Evolutionary conservation across 2,888 invertebrate species (phyloP).

Genomic region (Pristionchus mayeri): DNA sequence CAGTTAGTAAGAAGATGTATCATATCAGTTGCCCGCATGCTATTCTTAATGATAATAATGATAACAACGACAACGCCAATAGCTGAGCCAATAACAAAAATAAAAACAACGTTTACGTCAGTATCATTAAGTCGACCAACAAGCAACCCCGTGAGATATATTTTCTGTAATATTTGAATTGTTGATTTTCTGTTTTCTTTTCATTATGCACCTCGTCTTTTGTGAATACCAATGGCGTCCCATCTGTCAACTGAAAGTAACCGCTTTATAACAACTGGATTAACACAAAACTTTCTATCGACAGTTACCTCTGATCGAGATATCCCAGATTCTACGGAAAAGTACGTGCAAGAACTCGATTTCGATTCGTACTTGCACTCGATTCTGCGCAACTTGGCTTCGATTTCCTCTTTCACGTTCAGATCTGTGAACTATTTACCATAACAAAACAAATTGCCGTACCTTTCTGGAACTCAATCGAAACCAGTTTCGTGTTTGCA

Average conservation of each 20-base stretch:
- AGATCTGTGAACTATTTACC: neutral
- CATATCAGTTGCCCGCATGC: too few relatives aligned
- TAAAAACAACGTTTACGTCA: too few relatives aligned
- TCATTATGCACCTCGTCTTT: neutral
- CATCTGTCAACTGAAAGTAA: neutral
- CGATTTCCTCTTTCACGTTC: neutral
- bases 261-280: neutral
- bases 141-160: neutral
- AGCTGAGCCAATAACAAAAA: too few relatives aligned
- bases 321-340: neutral
- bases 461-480: neutral
- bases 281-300: neutral
- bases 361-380: neutral
- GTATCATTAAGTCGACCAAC: neutral
- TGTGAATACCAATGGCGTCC: neutral
- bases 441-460: neutral
- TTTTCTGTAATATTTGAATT: too few relatives aligned
- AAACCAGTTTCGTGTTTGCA: neutral
- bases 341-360: neutral
- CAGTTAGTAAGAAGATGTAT: too few relatives aligned
- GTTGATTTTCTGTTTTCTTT: too few relatives aligned
- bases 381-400: neutral
- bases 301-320: neutral
- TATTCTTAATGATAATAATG: too few relatives aligned
- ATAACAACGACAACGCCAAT: too few relatives aligned